phyloP scores from a whole-genome alignment of 2,888 invertebrate species.

The Syrphus vitripennis region DNA sequence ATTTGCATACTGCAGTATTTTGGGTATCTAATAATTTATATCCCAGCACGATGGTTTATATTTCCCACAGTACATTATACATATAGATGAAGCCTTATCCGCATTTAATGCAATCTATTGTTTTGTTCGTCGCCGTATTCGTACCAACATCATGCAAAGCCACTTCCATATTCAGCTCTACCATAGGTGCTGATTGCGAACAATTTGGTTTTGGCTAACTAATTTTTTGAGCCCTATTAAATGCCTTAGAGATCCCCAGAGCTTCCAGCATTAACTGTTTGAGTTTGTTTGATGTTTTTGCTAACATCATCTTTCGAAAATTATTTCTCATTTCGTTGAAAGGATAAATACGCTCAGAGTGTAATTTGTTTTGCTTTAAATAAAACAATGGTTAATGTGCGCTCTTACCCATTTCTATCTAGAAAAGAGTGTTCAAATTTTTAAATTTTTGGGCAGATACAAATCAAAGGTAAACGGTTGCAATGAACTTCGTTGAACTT shows the following conservation, averaged over 20 bases:
- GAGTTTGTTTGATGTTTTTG: background rate
- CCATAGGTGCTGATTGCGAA: background rate
- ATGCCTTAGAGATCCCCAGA: background rate
- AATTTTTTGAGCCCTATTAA: background rate
- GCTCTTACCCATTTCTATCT: too few relatives aligned
- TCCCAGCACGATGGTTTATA: too few relatives aligned
- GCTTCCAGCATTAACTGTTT: background rate
- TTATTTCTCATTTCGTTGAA: background rate
- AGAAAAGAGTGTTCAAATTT: too few relatives aligned
- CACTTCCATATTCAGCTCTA: background rate
- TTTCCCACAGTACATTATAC: too few relatives aligned
- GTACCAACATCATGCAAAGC: background rate
- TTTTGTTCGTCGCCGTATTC: background rate
- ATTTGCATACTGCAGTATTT: too few relatives aligned
- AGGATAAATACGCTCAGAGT: background rate
- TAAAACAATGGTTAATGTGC: too few relatives aligned
- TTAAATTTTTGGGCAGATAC: too few relatives aligned
- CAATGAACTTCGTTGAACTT: too few relatives aligned
- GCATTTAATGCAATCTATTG: background rate
- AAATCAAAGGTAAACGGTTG: too few relatives aligned
- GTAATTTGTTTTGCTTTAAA: background rate
- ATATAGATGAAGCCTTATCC: too few relatives aligned
- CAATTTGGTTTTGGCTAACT: background rate
- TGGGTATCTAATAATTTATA: too few relatives aligned
- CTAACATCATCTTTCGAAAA: background rate